These are phyloP conservation scores for Lymantria monacha DNA, from an alignment of 2,888 invertebrate species.

Conservation along the genomic window DNA sequence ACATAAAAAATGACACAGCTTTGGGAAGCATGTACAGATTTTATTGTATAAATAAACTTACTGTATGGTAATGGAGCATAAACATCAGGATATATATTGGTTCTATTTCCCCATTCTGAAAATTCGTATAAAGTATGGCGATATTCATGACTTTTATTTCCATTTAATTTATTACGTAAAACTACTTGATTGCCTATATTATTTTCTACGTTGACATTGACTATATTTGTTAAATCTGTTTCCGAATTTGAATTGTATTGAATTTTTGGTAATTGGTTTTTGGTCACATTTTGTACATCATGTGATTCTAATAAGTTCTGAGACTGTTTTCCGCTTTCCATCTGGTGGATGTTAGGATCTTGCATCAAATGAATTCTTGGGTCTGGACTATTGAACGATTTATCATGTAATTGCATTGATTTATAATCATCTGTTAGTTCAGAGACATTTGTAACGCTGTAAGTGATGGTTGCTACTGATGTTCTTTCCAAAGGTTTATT, in stretches of 20 bases:
- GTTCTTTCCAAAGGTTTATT: constrained; percentile 13
- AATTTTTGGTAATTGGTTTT: constrained; percentile 3
- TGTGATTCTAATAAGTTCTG: constrained; percentile 8
- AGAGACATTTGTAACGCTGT: constrained; percentile 28
- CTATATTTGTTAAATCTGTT: constrained; percentile 31
- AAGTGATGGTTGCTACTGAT: constrained; percentile 12
- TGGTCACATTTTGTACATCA: constrained; percentile 8
- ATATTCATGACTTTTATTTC: constrained; percentile 46
- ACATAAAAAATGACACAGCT: too few relatives aligned
- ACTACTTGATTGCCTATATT: constrained; percentile 31
- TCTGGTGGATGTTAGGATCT: constrained; percentile 3
- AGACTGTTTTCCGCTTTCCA: background rate
- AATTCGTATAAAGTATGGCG: constrained; percentile 68
- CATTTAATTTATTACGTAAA: constrained; percentile 41
- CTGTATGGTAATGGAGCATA: constrained; percentile 90
- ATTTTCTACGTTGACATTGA: background rate
- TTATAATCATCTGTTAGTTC: constrained; percentile 70
- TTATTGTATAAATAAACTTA: constrained; percentile 75
- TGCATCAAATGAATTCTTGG: constrained; percentile 7
- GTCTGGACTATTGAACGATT: background rate
- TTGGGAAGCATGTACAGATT: too few relatives aligned
- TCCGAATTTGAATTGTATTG: constrained; percentile 31
- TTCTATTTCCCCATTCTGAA: constrained; percentile 69
- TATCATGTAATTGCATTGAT: constrained; percentile 51
- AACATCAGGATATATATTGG: constrained; percentile 85